These are phyloP conservation scores for Lasioglossum oenotherae DNA, from an alignment of 2,888 invertebrate species.

Conservation along the genomic window DNA sequence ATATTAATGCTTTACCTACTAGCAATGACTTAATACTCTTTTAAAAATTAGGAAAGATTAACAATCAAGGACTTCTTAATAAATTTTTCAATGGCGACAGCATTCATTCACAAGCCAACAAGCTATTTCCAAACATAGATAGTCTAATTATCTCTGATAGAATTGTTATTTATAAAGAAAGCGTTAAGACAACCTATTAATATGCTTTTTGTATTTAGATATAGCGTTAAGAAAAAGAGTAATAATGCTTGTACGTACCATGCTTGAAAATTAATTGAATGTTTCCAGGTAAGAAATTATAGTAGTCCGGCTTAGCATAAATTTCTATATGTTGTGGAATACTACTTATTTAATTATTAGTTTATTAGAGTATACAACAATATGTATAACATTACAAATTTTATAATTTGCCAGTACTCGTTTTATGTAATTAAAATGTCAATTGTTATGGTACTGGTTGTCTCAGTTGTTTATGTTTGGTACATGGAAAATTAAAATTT, in stretches of 20 bases:
- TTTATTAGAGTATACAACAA: not conserved
- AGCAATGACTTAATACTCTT: not conserved
- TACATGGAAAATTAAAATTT: constrained; percentile 17
- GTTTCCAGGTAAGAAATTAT: not conserved
- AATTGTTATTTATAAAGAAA: not conserved
- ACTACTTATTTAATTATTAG: not conserved
- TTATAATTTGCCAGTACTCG: not conserved
- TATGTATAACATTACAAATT: constrained; percentile 2
- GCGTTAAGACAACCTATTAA: not conserved
- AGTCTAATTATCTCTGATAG: not conserved
- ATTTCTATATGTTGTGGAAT: not conserved
- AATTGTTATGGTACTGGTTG: not conserved
- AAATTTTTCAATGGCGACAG: not conserved
- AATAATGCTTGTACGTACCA: constrained; percentile 30
- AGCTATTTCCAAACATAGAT: not conserved
- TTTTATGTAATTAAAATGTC: not conserved
- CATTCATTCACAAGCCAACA: not conserved
- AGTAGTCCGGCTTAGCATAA: not conserved
- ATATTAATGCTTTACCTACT: not conserved
- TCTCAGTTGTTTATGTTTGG: constrained; percentile 23
- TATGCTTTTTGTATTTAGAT: not conserved
- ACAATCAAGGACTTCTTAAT: not conserved
- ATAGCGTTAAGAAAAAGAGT: not conserved
- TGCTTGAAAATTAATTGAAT: constrained; percentile 20
- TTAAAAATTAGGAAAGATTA: not conserved